These are phyloP conservation scores for Ceratosolen solmsi DNA, from an alignment of 1,140 invertebrate genomes.

Conservation along the genomic window DNA sequence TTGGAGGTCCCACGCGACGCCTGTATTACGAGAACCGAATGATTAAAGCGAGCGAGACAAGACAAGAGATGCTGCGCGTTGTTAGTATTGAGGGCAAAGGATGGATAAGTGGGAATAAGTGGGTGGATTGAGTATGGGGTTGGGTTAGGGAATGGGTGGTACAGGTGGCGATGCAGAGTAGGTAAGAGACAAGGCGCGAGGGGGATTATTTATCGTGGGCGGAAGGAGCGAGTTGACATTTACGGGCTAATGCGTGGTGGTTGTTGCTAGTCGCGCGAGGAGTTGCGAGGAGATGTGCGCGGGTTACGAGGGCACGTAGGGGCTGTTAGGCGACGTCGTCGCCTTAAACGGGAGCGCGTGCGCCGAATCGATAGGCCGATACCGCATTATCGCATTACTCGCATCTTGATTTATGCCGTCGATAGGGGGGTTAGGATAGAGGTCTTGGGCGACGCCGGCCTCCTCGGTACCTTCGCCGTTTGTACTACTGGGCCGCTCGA, in stretches of 20 bases:
- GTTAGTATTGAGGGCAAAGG: too few species aligned
- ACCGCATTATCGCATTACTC: conserved; percentile 57
- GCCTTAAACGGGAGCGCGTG: conserved; percentile 40
- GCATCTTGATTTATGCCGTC: conserved; percentile 59
- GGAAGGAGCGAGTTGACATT: not conserved
- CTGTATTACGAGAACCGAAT: too few species aligned
- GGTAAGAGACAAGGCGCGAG: too few species aligned
- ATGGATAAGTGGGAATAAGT: too few species aligned
- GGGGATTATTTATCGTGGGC: not conserved
- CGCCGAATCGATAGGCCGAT: conserved; percentile 55
- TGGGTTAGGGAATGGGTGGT: too few species aligned
- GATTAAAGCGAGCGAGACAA: too few species aligned
- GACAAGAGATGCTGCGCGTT: too few species aligned
- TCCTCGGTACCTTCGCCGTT: not conserved
- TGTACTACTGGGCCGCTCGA: too few species aligned
- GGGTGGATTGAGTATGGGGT: too few species aligned
- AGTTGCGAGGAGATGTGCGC: not conserved
- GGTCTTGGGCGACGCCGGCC: conserved; percentile 31
- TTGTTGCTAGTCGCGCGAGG: not conserved
- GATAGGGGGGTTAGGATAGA: conserved; percentile 58
- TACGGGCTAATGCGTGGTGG: not conserved
- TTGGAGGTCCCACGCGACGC: too few species aligned
- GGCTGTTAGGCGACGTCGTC: not conserved
- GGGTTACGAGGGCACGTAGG: not conserved
- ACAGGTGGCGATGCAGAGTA: too few species aligned